Evolutionary conservation across 1,140 invertebrate genomes (phyloP), one percentile per base, ranked within the genome.

Genomic region (Orchestia grillus): DNA sequence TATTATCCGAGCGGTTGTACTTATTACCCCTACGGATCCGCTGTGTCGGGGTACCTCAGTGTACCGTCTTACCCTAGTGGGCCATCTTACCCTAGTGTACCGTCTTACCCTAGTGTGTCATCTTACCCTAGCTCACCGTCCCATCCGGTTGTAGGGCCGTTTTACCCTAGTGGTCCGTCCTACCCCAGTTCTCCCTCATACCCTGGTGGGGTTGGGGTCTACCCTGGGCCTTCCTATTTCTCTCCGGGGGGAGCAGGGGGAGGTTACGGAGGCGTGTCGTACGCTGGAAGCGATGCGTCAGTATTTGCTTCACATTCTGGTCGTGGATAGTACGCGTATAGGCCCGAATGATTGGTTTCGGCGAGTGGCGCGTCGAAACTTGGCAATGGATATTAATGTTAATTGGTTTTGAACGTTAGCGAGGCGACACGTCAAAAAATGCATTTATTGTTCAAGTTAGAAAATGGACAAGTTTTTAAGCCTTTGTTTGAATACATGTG

Each of bases 121-220:
- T 90, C 88, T 90, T 90, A 90, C 43, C 88, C 88, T 42, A 90
- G 88, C 36, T 41, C 88, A 42, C 88, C 88, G 43, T 90, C 88
- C 6, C 42, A 90, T 90, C 88, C 88, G 3, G 36, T 77, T 23
- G 15, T 28, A 77, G 11, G 11, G 28, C 62, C 62, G 28, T 77
- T 77, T 15, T 77, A 77, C 62, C 11, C 47, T 8, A 53, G 47
- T 53, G 47, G 47, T 19, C 19, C 62, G 15, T 77, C 62, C 1
- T 77, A 77, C 62, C 62, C 62, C 62, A 77, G 62, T 36, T 77
- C 62, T 77, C 62, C 62, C 36, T 15, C 62, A 77, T 77, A 77
- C 28, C 36, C 62, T 77, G 62, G 62, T 3, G 62, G 15, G 36
- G 28, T 1, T 77, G 62, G 28, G 3, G 11, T 77, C 62, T 77